Evolutionary conservation across 2,113 vertebrate genomes (phyloP).

Genomic region (Otocyon megalotis): DNA sequence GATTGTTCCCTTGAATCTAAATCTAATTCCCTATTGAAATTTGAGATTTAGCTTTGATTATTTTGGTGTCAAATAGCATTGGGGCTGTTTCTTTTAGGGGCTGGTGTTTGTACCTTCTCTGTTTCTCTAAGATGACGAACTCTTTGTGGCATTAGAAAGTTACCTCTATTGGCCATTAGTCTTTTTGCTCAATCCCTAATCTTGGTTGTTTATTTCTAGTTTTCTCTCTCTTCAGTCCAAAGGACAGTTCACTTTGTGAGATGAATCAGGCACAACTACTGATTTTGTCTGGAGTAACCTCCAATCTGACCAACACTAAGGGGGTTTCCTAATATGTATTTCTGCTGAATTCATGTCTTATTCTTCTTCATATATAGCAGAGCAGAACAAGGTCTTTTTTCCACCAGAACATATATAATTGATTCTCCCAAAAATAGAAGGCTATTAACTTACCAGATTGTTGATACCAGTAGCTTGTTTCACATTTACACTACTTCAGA

Average conservation of each 20-base stretch:
- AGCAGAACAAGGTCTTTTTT: neutral
- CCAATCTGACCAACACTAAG: neutral
- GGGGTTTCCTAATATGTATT: neutral
- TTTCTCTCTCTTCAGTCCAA: neutral
- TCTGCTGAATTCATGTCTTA: conserved; percentile 42
- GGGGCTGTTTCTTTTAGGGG: neutral
- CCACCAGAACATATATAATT: neutral
- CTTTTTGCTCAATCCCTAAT: neutral
- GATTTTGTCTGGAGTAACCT: neutral
- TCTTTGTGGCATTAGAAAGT: neutral
- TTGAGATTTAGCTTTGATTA: conserved; percentile 14
- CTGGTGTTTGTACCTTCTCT: neutral
- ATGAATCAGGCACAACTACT: neutral
- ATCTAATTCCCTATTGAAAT: conserved; percentile 12
- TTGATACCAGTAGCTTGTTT: neutral
- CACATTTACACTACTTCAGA: neutral
- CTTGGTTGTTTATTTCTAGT: neutral
- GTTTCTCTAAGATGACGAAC: conserved; percentile 2
- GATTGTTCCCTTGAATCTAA: neutral
- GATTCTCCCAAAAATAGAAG: neutral
- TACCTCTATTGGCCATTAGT: neutral
- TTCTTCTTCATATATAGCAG: neutral
- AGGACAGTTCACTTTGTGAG: neutral
- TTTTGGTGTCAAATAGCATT: neutral
- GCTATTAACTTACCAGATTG: neutral